Evolutionary conservation across 2,888 invertebrate species (phyloP).

Genomic region (Blera fallax): DNA sequence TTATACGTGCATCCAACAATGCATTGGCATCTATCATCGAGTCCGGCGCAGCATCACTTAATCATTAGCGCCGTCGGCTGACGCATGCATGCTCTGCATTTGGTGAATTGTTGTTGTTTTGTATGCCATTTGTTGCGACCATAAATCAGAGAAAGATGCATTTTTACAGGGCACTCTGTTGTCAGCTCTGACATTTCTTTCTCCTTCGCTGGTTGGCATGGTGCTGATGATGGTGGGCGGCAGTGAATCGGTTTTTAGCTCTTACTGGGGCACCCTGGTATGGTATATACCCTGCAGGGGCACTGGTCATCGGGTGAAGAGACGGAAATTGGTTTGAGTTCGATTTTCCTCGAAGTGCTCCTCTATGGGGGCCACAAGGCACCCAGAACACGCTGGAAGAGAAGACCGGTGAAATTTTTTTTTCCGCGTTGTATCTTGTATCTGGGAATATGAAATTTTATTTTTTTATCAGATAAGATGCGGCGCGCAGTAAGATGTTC

Average conservation of each 20-base stretch:
- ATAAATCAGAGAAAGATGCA: slow-evolving; percentile 71
- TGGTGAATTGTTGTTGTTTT: slow-evolving; percentile 39
- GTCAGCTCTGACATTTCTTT: slow-evolving; percentile 63
- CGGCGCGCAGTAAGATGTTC: slow-evolving; percentile 64
- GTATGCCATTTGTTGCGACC: slow-evolving; percentile 62
- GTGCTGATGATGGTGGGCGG: slow-evolving; percentile 35
- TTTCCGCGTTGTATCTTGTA: slow-evolving; percentile 1
- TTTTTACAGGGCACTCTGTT: slow-evolving; percentile 60
- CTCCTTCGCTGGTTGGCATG: neutral
- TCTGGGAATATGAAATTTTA: slow-evolving; percentile 41
- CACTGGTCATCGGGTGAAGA: slow-evolving; percentile 29
- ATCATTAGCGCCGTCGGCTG: slow-evolving; percentile 67
- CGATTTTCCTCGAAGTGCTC: slow-evolving; percentile 3
- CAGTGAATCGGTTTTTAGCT: slow-evolving; percentile 33
- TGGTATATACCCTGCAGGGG: slow-evolving; percentile 37
- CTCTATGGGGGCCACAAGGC: neutral
- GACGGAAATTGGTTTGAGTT: slow-evolving; percentile 54
- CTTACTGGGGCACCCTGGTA: slow-evolving; percentile 47
- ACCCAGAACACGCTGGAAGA: neutral
- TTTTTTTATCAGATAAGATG: slow-evolving; percentile 69
- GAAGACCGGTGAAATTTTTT: neutral
- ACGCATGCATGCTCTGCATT: slow-evolving; percentile 54
- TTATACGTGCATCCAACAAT: slow-evolving; percentile 53
- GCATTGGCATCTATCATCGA: slow-evolving; percentile 70
- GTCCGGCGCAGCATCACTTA: slow-evolving; percentile 65